These are phyloP conservation scores for Palythoa grandis DNA, from an alignment of 92 coral and sea anemone species.

Conservation along the genomic window DNA sequence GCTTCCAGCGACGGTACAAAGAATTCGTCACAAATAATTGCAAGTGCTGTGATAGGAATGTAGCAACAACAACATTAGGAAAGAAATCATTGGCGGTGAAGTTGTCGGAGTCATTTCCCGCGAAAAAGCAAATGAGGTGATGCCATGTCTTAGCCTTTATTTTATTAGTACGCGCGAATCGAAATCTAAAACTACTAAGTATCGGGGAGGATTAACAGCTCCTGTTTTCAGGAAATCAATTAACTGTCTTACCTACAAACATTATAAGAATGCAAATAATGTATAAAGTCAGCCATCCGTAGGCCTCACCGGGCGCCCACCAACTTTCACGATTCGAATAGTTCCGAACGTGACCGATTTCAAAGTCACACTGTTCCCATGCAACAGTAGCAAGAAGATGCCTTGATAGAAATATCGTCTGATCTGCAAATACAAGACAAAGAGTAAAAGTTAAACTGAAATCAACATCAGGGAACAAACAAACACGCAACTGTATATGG, in stretches of 20 bases:
- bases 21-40: constrained; percentile 97
- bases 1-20: constrained; percentile 99
- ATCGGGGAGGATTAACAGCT: background rate
- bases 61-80: background rate
- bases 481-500: background rate
- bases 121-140: background rate
- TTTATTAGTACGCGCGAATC: no score
- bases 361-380: constrained; percentile 98
- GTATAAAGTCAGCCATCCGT: constrained; percentile 87
- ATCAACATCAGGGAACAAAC: background rate
- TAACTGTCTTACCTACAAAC: constrained; percentile 80
- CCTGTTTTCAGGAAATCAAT: background rate
- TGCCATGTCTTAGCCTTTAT: no score
- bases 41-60: constrained; percentile 66
- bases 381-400: constrained; percentile 83
- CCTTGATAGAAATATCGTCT: constrained; percentile 68
- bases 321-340: constrained; percentile 79
- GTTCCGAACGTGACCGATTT: constrained; percentile 80
- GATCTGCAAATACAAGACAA: constrained; percentile 21
- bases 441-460: background rate
- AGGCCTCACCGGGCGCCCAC: constrained; percentile 75
- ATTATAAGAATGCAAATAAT: constrained; percentile 78
- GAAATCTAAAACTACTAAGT: no score
- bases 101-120: background rate
- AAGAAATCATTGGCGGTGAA: no score